Base-by-base conservation (phyloP, 1,140 invertebrate genomes). In the Patella vulgata region DNA sequence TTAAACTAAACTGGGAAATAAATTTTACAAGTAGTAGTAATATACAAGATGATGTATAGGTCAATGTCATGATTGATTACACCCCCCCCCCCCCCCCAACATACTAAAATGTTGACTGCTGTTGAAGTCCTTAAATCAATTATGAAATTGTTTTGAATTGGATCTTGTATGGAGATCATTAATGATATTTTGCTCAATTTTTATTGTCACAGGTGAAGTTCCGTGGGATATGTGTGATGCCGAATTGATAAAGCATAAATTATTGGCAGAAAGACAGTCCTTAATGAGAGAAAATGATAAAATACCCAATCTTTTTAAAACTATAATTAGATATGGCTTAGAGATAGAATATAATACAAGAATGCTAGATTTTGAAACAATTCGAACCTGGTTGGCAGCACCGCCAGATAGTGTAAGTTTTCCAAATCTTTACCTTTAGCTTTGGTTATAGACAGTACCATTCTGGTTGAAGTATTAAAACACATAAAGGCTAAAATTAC, bases 221-320 rank as follows among this genome's bases (percentile, higher is more conserved):
- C 56, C 56, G 17, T 58, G 56, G 56, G 56, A 58, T 33, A 33
- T 47, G 43, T 19, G 43, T 21, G 46, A 48, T 46, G 42, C 56
- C 27, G 43, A 19, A 5, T 58, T 30, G 17, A 58, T 58, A 14
- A 58, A 58, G 36, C 23, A 58, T 31, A 58, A 58, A 25, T 28
- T 58, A 33, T 17, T 44, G 21, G 31, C 23, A 17, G 56, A 58
- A 47, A 31, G 42, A 47, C 19, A 47, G 25, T 14, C 23, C 19
- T n/a, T 58, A 21, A 14, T 17, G 31, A 36, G 25, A 9, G 31
- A 58, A 33, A 19, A 28, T 25, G 19, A 30, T n/a, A 58, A 48
- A 12, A 58, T 58, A n/a, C 56, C 56, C 6, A 21, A 47, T 3
- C 43, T 44, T n/a, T 58, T 58, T 28, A 28, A 31, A 31, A 23